A percentile compares a stretch with the other conserved stretches of the same genome.
Evolutionary conservation across 2,888 invertebrate species (phyloP).

Genomic region (Minunthozetes semirufus): DNA sequence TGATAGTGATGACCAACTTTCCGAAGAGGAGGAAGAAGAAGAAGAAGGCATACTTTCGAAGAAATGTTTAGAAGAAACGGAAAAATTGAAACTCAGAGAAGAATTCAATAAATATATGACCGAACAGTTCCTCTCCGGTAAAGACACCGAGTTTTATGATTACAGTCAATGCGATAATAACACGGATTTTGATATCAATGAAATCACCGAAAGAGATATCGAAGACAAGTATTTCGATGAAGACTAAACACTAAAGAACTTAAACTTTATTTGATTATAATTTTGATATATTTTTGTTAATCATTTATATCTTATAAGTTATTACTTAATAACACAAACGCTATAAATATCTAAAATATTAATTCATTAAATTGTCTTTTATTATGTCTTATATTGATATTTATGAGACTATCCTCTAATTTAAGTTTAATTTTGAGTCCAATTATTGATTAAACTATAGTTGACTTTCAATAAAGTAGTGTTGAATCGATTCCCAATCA

Average conservation of each 20-base stretch:
- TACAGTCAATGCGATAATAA: slow-evolving; percentile 72
- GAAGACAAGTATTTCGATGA: slow-evolving; percentile 87
- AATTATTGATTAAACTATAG: too few relatives aligned
- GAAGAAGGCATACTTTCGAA: neutral
- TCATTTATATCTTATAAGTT: too few relatives aligned
- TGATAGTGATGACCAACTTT: slow-evolving; percentile 39
- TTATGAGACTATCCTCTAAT: too few relatives aligned
- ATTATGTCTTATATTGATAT: too few relatives aligned
- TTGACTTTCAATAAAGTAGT: neutral
- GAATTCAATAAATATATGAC: slow-evolving; percentile 82
- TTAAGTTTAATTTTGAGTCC: too few relatives aligned
- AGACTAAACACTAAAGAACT: slow-evolving; percentile 50
- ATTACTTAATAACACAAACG: too few relatives aligned
- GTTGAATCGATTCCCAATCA: neutral
- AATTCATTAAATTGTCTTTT: neutral
- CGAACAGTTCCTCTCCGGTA: slow-evolving; percentile 71
- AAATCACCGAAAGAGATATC: slow-evolving; percentile 66
- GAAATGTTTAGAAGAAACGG: slow-evolving; percentile 46
- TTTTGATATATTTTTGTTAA: too few relatives aligned
- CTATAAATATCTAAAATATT: neutral
- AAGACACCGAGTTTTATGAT: slow-evolving; percentile 68
- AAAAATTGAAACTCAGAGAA: slow-evolving; percentile 59
- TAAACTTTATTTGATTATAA: too few relatives aligned
- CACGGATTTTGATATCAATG: slow-evolving; percentile 68
- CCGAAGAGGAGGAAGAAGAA: too few relatives aligned